These are phyloP conservation scores for Arremon brunneinucha DNA, from an alignment of 2,797 vertebrate species.

Conservation along the genomic window DNA sequence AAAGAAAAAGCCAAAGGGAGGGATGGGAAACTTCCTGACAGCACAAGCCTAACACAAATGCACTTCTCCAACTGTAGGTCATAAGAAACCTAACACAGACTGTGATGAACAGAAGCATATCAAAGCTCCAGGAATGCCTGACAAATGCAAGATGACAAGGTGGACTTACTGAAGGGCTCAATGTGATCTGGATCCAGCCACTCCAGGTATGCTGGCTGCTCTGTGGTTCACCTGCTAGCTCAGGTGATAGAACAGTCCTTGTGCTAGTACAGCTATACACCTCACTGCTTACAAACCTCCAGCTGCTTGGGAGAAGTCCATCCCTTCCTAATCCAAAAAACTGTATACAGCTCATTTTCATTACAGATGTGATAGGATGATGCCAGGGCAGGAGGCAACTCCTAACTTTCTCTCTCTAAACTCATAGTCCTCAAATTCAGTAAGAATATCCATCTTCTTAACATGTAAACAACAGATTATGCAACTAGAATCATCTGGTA, in stretches of 20 bases:
- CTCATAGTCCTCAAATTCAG: background rate
- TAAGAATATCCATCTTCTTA: background rate
- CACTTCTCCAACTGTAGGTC: background rate
- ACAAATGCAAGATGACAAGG: background rate
- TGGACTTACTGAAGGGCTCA: background rate
- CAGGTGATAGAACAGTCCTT: background rate
- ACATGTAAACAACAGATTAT: background rate
- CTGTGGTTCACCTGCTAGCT: background rate
- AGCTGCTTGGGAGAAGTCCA: background rate
- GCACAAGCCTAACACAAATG: background rate
- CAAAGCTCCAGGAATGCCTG: background rate
- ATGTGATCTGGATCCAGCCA: background rate
- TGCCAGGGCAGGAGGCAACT: background rate
- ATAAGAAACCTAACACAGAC: background rate
- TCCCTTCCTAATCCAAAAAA: background rate
- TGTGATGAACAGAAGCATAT: background rate
- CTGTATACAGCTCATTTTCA: background rate
- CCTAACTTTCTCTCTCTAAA: background rate
- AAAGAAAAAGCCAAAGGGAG: background rate
- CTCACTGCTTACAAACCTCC: background rate
- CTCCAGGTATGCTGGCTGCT: background rate
- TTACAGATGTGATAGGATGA: background rate
- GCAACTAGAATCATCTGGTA: background rate
- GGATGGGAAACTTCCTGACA: background rate
- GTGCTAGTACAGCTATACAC: background rate